These are phyloP conservation scores for Drosophila murphyi DNA, from an alignment of 1,140 invertebrate species.

Conservation along the genomic window DNA sequence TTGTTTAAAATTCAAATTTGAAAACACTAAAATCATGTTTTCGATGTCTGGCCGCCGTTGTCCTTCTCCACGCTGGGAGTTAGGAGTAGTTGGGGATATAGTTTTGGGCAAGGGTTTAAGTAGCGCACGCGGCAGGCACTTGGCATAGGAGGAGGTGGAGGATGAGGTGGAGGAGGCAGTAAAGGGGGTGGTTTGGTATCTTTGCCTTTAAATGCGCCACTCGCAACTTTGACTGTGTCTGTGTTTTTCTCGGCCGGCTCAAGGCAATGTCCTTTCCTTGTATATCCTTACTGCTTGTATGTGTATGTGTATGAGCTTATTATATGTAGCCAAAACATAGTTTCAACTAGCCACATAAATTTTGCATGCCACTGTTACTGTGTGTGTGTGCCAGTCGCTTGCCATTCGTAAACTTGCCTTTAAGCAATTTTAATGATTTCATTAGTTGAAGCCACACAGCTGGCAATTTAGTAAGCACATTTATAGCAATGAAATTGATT, in stretches of 20 bases:
- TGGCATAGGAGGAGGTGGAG: neutral
- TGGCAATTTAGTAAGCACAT: constrained; percentile 57
- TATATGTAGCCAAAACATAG: constrained; percentile 72
- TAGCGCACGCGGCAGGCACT: constrained; percentile 52
- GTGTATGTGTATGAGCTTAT: constrained; percentile 34
- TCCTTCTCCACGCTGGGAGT: neutral
- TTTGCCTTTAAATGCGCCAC: constrained; percentile 49
- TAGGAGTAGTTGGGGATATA: neutral
- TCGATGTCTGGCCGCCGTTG: constrained; percentile 65
- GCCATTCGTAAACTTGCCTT: constrained; percentile 59
- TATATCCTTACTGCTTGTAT: constrained; percentile 30
- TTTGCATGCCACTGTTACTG: constrained; percentile 52
- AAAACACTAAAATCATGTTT: constrained; percentile 83
- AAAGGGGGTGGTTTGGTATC: constrained; percentile 49
- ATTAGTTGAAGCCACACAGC: constrained; percentile 55
- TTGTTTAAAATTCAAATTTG: constrained; percentile 83
- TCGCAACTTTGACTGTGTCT: constrained; percentile 66
- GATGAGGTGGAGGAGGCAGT: constrained; percentile 17
- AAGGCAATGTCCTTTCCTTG: constrained; percentile 77
- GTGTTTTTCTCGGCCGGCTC: constrained; percentile 51
- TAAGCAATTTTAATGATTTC: constrained; percentile 81
- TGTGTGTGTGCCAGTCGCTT: constrained; percentile 33
- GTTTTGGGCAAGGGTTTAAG: constrained; percentile 71
- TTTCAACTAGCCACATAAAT: constrained; percentile 78
- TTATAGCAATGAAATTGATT: constrained; percentile 53